Evolutionary conservation across 2,113 vertebrate genomes (phyloP).

Genomic region (Mormyrus lacerda): DNA sequence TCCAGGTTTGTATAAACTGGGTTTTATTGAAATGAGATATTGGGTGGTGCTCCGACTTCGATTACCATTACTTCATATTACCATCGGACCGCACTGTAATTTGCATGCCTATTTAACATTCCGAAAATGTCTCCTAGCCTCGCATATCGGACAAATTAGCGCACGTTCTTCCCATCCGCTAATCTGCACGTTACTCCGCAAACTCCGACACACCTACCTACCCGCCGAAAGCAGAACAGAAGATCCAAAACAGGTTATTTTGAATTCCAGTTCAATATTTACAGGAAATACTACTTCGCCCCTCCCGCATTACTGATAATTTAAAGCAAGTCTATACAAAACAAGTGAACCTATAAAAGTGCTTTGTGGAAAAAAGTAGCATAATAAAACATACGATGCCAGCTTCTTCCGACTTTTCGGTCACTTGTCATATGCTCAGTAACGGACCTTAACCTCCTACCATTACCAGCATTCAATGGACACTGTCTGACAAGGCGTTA

Average conservation of each 20-base stretch:
- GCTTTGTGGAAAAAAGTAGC: background rate
- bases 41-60: background rate
- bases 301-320: background rate
- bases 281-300: background rate
- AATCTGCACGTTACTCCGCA: background rate
- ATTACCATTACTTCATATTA: background rate
- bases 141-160: background rate
- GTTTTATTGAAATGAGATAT: background rate
- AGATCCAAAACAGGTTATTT: background rate
- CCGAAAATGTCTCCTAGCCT: background rate
- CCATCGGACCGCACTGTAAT: background rate
- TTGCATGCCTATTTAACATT: background rate
- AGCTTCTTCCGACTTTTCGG: background rate
- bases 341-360: background rate
- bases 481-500: background rate
- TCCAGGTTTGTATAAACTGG: background rate
- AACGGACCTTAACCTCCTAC: background rate
- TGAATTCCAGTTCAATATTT: background rate
- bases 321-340: background rate
- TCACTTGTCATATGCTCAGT: background rate
- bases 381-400: background rate
- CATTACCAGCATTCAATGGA: background rate
- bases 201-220: background rate
- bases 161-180: background rate
- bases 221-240: background rate